Conservation (phyloP, 2,888 invertebrate genomes). For the Acrobasis consociella region DNA sequence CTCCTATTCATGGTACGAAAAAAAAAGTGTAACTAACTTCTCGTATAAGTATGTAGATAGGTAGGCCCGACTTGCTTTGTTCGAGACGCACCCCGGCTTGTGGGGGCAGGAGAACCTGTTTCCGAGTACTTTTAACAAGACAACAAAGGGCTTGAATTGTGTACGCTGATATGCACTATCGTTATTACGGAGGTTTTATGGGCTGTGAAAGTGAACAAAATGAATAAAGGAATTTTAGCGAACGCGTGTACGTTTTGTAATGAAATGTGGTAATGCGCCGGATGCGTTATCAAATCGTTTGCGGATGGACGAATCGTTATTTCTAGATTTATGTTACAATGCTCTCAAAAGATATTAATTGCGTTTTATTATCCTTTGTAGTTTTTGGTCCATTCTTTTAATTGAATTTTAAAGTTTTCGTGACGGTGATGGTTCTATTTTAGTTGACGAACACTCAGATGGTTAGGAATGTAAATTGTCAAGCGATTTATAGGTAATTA, state of each 20-base stretch:
- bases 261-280: slow-evolving; percentile 41
- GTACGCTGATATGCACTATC: slow-evolving; percentile 37
- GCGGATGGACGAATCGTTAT: slow-evolving; percentile 51
- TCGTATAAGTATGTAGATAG: slow-evolving; percentile 45
- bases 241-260: slow-evolving; percentile 21
- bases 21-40: slow-evolving; percentile 53
- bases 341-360: slow-evolving; percentile 61
- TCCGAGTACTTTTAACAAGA: slow-evolving; percentile 46
- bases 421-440: background rate
- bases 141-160: slow-evolving; percentile 52
- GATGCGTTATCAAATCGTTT: slow-evolving; percentile 58
- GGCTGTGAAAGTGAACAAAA: slow-evolving; percentile 28
- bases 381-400: background rate
- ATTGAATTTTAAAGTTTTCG: background rate
- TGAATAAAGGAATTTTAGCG: slow-evolving; percentile 11
- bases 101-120: slow-evolving; percentile 63
- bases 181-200: slow-evolving; percentile 32
- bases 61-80: slow-evolving; percentile 55
- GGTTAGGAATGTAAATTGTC: slow-evolving; percentile 2
- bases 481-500: slow-evolving; percentile 6
- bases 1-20: slow-evolving; percentile 54
- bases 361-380: slow-evolving; percentile 10
- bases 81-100: slow-evolving; percentile 50
- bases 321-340: slow-evolving; percentile 60
- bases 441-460: background rate